Conservation (phyloP, 2,888 invertebrate genomes). For the Brassicogethes aeneus region DNA sequence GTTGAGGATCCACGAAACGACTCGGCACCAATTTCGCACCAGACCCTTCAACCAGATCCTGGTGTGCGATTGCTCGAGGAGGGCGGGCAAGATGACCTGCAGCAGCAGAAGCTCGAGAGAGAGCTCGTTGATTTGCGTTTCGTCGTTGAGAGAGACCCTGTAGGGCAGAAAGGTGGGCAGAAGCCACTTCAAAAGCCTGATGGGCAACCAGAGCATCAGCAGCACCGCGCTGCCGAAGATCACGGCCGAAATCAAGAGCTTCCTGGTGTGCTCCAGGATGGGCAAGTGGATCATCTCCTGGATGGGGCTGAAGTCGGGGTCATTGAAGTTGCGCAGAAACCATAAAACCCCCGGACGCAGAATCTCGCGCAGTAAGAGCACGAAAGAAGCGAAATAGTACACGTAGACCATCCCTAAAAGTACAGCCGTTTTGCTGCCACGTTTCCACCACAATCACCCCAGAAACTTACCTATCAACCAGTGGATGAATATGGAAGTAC, state of each 20-base stretch:
- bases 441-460: too few relatives aligned
- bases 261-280: constrained; percentile 80
- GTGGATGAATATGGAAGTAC: constrained; percentile 95
- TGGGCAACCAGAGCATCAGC: constrained; percentile 93
- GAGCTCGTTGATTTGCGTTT: constrained; percentile 86
- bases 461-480: constrained; percentile 98
- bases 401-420: constrained; percentile 99
- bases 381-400: constrained; percentile 97
- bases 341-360: constrained; percentile 94
- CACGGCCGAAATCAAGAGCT: constrained; percentile 87
- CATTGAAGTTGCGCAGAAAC: constrained; percentile 96
- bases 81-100: constrained; percentile 90
- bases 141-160: constrained; percentile 74
- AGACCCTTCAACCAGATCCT: constrained; percentile 88
- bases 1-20: constrained; percentile 75
- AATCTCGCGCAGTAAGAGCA: constrained; percentile 85
- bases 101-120: constrained; percentile 85
- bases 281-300: constrained; percentile 99
- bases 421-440: too few relatives aligned
- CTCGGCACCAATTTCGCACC: constrained; percentile 78
- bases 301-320: constrained; percentile 98
- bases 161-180: constrained; percentile 92
- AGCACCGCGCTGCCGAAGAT: constrained; percentile 94
- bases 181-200: constrained; percentile 69
- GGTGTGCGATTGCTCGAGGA: constrained; percentile 94